Percentiles rank a stretch among this genome's conserved stretches.
Evolutionary conservation across 2,113 vertebrate genomes (phyloP).

Genomic region (Menura novaehollandiae): DNA sequence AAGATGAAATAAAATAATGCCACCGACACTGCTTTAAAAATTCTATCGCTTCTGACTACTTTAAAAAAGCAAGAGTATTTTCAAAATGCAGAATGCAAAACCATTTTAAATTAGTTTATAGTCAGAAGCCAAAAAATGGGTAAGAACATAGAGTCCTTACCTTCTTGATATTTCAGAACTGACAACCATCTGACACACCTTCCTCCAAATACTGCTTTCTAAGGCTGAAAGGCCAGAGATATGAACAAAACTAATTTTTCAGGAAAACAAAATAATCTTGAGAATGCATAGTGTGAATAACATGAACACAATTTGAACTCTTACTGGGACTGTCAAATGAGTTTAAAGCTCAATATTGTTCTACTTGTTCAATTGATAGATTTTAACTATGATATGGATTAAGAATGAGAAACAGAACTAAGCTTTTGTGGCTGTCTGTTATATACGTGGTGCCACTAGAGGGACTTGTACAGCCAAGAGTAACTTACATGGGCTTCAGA

Average conservation of each 20-base stretch:
- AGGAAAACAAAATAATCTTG: not conserved
- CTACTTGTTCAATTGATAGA: not conserved
- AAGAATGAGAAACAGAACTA: not conserved
- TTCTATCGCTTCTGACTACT: not conserved
- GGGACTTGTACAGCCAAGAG: conserved; percentile 75
- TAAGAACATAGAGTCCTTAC: not conserved
- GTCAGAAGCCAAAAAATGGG: not conserved
- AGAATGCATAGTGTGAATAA: not conserved
- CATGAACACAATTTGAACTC: not conserved
- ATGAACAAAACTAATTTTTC: not conserved
- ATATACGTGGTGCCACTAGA: conserved; percentile 72
- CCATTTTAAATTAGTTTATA: not conserved
- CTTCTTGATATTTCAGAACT: not conserved
- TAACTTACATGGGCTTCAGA: conserved; percentile 13
- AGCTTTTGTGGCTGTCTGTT: conserved; percentile 9
- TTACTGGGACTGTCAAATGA: not conserved
- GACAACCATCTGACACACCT: not conserved
- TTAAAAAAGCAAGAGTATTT: not conserved
- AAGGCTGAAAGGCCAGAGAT: not conserved
- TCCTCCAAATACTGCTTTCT: not conserved
- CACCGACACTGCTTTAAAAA: not conserved
- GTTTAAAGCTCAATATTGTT: not conserved
- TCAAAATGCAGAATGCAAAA: not conserved
- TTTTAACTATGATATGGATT: not conserved
- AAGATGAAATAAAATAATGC: not conserved